Conservation (phyloP, 2,797 vertebrate species). For the Macropus fuliginosus region DNA sequence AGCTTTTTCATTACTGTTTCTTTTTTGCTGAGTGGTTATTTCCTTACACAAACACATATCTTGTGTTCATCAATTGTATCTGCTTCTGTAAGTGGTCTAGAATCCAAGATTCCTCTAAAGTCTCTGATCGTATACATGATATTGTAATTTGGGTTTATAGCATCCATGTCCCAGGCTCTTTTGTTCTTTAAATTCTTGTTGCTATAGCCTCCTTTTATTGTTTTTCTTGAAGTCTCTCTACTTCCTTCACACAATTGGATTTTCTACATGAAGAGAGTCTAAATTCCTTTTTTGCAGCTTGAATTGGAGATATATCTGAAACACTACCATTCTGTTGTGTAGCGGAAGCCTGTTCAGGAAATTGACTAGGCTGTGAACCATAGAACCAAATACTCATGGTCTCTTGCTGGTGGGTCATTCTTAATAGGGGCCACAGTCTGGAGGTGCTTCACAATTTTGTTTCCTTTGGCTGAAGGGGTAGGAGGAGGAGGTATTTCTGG, state of each 20-base stretch:
- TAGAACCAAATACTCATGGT: conserved; percentile 93
- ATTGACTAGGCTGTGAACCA: conserved; percentile 93
- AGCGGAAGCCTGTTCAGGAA: conserved; percentile 90
- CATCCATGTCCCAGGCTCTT: conserved; percentile 95
- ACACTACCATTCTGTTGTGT: conserved; percentile 96
- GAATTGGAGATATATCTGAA: conserved; percentile 92
- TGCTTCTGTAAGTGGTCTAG: conserved; percentile 93
- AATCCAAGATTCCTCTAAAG: conserved; percentile 97
- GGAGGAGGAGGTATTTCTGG: conserved; percentile 92
- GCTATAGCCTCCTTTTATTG: conserved; percentile 95
- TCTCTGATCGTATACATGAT: conserved; percentile 99
- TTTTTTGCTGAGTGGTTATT: conserved; percentile 97
- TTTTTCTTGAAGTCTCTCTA: conserved; percentile 98
- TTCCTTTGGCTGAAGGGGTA: conserved; percentile 90
- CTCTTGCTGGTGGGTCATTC: conserved; percentile 90
- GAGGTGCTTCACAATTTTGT: conserved; percentile 94
- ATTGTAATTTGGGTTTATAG: conserved; percentile 96
- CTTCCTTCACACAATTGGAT: conserved; percentile 98
- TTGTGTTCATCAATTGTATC: conserved; percentile 98
- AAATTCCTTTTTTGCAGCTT: conserved; percentile 91
- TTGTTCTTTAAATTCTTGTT: conserved; percentile 97
- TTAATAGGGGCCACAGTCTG: conserved; percentile 89
- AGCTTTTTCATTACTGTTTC: conserved; percentile 94
- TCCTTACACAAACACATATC: conserved; percentile 98
- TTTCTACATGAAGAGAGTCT: conserved; percentile 93